Evolutionary conservation across 2,888 invertebrate genomes (phyloP).

Genomic region (Liposcelis brunnea): DNA sequence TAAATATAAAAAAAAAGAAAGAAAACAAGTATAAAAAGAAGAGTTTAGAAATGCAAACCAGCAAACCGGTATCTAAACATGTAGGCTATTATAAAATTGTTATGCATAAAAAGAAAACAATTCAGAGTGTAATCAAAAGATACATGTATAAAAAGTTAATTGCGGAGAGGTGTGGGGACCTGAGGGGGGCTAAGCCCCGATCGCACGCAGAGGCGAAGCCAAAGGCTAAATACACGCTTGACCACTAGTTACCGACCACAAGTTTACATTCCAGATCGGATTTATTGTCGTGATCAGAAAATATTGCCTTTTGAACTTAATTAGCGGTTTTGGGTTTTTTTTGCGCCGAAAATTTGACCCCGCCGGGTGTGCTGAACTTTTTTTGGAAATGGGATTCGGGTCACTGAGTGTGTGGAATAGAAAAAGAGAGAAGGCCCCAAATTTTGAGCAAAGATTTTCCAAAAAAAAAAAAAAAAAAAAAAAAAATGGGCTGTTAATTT

Average conservation of each 20-base stretch:
- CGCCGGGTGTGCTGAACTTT: no score
- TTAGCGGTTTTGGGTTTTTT: no score
- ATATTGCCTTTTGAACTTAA: no score
- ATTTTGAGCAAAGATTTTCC: no score
- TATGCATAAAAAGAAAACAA: conserved; percentile 9
- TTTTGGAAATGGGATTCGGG: no score
- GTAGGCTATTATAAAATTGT: conserved; percentile 8
- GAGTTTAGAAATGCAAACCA: conserved; percentile 7
- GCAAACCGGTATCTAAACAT: conserved; percentile 4
- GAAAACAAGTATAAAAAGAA: conserved; percentile 1
- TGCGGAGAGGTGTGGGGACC: conserved; percentile 4
- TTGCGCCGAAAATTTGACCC: no score
- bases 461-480: no score
- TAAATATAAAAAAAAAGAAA: conserved; percentile 1
- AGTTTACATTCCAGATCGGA: not conserved
- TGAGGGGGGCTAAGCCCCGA: conserved; percentile 4
- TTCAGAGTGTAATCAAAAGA: conserved; percentile 8
- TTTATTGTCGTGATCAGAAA: not conserved
- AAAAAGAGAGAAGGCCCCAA: no score
- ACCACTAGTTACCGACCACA: conserved; percentile 3
- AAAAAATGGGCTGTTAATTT: no score
- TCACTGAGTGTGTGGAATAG: no score
- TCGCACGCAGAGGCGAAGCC: not conserved
- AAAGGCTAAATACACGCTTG: conserved; percentile 9
- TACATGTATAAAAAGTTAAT: conserved; percentile 9